Conservation (phyloP, 2,113 vertebrate genomes). For the Rissa tridactyla region DNA sequence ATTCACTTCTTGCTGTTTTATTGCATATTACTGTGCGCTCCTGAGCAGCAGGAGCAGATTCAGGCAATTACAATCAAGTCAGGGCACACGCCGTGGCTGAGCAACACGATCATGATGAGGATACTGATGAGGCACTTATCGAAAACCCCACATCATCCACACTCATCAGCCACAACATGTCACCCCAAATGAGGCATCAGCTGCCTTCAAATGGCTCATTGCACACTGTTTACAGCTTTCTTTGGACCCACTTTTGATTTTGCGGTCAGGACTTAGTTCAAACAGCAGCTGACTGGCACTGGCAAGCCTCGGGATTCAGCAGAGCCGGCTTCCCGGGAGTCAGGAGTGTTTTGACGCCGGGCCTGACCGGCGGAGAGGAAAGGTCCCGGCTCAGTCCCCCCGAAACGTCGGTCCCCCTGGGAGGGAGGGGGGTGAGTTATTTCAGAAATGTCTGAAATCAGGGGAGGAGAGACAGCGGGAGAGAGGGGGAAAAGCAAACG, state of each 20-base stretch:
- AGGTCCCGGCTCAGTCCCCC: constrained; percentile 36
- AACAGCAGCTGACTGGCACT: constrained; percentile 75
- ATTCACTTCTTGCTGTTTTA: constrained; percentile 93
- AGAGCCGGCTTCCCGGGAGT: constrained; percentile 38
- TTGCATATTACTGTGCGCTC: constrained; percentile 92
- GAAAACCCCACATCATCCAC: constrained; percentile 91
- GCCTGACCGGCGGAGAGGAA: constrained; percentile 6
- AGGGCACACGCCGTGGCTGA: constrained; percentile 98
- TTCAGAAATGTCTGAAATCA: neutral
- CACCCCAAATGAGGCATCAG: constrained; percentile 86
- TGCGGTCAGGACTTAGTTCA: constrained; percentile 79
- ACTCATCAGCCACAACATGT: constrained; percentile 88
- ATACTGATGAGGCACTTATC: constrained; percentile 99
- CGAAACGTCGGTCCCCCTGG: neutral
- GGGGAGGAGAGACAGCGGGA: neutral
- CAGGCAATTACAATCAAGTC: constrained; percentile 99
- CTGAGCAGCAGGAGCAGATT: constrained; percentile 99
- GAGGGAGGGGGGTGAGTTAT: constrained; percentile 14
- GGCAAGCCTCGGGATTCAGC: constrained; percentile 19
- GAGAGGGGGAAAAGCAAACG: neutral
- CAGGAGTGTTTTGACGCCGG: constrained; percentile 21
- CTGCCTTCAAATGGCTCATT: constrained; percentile 82
- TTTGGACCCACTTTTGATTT: constrained; percentile 89
- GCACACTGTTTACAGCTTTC: constrained; percentile 87
- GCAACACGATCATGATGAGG: constrained; percentile 97